These are phyloP conservation scores for Myotis yumanensis DNA, from an alignment of 2,113 vertebrate genomes.

Conservation along the genomic window DNA sequence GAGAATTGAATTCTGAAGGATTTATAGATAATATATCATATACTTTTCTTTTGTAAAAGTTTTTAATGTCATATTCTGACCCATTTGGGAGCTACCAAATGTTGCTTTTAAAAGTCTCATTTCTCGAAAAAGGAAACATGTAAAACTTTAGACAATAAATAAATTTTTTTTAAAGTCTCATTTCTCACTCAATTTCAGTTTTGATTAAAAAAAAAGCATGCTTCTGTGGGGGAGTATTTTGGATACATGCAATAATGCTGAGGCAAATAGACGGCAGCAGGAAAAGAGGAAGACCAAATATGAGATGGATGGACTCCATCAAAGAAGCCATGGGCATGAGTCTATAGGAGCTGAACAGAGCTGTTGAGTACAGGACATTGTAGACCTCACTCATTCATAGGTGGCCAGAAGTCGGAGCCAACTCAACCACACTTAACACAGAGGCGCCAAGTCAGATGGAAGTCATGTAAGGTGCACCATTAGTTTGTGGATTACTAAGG, in stretches of 20 bases:
- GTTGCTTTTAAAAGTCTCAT: background rate
- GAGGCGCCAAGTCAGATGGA: background rate
- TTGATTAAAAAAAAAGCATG: background rate
- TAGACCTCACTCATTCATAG: background rate
- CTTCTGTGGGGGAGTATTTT: background rate
- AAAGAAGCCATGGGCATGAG: background rate
- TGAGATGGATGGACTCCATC: background rate
- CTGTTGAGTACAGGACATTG: background rate
- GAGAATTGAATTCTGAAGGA: conserved; percentile 12
- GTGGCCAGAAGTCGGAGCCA: background rate
- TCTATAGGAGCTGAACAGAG: background rate
- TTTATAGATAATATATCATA: background rate
- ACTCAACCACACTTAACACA: accelerated
- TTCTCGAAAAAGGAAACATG: background rate
- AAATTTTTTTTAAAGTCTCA: background rate
- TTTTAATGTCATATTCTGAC: conserved; percentile 11
- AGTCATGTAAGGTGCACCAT: background rate
- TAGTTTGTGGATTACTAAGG: background rate
- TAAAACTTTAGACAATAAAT: too few relatives aligned
- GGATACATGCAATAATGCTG: too few relatives aligned
- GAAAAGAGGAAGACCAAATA: too few relatives aligned
- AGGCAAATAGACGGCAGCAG: background rate
- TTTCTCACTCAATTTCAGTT: background rate
- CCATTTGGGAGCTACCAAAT: background rate
- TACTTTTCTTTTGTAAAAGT: conserved; percentile 8